phyloP scores from a whole-genome alignment of 1,140 invertebrate genomes.

The Aphaenogaster ashmeadi region DNA sequence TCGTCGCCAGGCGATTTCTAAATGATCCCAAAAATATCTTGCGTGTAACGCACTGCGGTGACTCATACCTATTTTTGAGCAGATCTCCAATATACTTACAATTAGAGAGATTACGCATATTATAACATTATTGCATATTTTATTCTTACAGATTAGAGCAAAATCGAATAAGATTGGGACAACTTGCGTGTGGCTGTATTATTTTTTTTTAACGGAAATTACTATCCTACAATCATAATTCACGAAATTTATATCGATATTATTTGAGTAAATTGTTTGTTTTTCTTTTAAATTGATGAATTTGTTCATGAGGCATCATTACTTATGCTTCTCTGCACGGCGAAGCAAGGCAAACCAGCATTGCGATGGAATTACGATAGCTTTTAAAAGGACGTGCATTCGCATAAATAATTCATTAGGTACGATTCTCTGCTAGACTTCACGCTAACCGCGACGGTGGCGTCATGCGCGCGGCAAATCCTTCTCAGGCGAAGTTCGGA shows the following conservation, averaged over 20 bases:
- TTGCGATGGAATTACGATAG: constrained; percentile 60
- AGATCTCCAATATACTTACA: not conserved
- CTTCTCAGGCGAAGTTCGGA: constrained; percentile 80
- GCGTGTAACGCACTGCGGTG: not conserved
- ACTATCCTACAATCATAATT: not conserved
- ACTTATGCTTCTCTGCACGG: not conserved
- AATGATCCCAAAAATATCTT: not conserved
- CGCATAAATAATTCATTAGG: constrained; percentile 83
- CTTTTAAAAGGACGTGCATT: constrained; percentile 81
- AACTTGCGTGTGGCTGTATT: not conserved
- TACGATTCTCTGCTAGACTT: constrained; percentile 61
- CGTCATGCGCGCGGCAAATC: constrained; percentile 77
- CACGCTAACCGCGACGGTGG: constrained; percentile 43
- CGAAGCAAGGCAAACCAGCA: constrained; percentile 1
- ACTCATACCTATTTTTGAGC: not conserved
- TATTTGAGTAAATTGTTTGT: not conserved
- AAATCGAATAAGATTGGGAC: not conserved
- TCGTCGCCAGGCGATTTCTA: not conserved
- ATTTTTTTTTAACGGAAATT: not conserved
- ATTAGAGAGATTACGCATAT: not conserved
- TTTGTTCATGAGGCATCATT: constrained; percentile 12
- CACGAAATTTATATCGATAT: not conserved
- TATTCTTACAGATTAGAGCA: not conserved
- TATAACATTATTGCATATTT: not conserved
- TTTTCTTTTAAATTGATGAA: not conserved